Evolutionary conservation across 2,888 invertebrate species (phyloP).

Genomic region (Deilephila porcellus): DNA sequence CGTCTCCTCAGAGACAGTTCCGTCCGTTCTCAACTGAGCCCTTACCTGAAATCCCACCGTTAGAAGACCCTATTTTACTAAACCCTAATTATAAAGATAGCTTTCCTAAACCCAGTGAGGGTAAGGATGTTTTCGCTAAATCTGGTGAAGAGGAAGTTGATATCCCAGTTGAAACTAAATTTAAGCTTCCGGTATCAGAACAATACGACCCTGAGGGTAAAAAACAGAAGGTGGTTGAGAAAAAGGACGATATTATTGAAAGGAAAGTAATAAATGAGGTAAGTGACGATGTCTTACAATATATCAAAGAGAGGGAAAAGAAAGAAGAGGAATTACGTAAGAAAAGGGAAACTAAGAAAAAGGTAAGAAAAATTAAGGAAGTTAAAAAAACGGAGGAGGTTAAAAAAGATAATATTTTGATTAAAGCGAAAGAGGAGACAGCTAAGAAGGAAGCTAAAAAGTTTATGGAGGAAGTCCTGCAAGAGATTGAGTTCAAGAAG

Average conservation of each 20-base stretch:
- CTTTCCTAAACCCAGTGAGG: constrained; percentile 50
- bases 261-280: constrained; percentile 33
- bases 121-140: constrained; percentile 58
- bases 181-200: constrained; percentile 70
- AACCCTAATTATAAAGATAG: constrained; percentile 67
- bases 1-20: constrained; percentile 56
- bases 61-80: constrained; percentile 73
- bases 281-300: constrained; percentile 31
- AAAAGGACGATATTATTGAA: constrained; percentile 37
- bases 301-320: constrained; percentile 37
- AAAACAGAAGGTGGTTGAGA: constrained; percentile 38
- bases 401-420: constrained; percentile 1
- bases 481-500: constrained; percentile 59
- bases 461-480: constrained; percentile 53
- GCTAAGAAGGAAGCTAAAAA: constrained; percentile 42
- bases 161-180: constrained; percentile 50
- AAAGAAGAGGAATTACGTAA: constrained; percentile 36
- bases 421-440: constrained; percentile 36
- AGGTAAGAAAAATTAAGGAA: not conserved
- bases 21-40: constrained; percentile 73
- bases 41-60: constrained; percentile 56
- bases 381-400: not conserved
- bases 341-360: constrained; percentile 30
- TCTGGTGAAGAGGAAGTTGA: constrained; percentile 46
- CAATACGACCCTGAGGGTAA: constrained; percentile 69